Conservation (phyloP, 1,140 invertebrate species). For the Cylas formicarius region DNA sequence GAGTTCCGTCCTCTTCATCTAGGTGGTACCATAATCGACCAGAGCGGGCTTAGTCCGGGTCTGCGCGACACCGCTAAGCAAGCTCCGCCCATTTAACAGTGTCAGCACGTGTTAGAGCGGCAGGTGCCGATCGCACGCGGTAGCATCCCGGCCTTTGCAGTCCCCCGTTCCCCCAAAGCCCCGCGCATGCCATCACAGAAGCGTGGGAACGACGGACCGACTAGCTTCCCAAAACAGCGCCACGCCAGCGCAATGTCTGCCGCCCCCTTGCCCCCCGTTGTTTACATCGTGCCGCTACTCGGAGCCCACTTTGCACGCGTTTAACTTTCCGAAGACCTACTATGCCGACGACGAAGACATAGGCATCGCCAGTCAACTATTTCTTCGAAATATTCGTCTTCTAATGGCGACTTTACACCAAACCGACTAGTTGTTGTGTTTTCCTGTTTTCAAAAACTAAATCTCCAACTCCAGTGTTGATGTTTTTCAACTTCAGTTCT, state of each 20-base stretch:
- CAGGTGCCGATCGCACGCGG: constrained; percentile 31
- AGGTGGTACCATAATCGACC: no score
- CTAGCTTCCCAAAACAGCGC: constrained; percentile 37
- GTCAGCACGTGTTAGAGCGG: constrained; percentile 25
- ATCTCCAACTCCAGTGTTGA: no score
- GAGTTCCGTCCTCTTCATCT: no score
- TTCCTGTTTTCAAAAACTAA: no score
- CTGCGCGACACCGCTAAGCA: background rate
- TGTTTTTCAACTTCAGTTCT: no score
- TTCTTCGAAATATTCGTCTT: no score
- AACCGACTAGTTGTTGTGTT: no score
- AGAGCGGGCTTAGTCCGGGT: constrained; percentile 9
- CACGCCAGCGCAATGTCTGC: constrained; percentile 18
- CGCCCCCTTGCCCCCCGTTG: constrained; percentile 33
- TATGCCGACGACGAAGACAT: no score
- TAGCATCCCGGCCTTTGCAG: constrained; percentile 23
- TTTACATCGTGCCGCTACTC: background rate
- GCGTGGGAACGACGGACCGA: constrained; percentile 34
- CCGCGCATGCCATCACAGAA: constrained; percentile 33
- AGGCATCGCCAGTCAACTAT: no score
- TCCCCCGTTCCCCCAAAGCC: constrained; percentile 16
- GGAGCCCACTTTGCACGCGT: no score
- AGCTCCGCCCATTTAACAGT: constrained; percentile 16
- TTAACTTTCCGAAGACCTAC: no score
- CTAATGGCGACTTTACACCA: no score